These are phyloP conservation scores for Acrocyrtus sp. DNA, from an alignment of 2,888 invertebrate species.

Conservation along the genomic window DNA sequence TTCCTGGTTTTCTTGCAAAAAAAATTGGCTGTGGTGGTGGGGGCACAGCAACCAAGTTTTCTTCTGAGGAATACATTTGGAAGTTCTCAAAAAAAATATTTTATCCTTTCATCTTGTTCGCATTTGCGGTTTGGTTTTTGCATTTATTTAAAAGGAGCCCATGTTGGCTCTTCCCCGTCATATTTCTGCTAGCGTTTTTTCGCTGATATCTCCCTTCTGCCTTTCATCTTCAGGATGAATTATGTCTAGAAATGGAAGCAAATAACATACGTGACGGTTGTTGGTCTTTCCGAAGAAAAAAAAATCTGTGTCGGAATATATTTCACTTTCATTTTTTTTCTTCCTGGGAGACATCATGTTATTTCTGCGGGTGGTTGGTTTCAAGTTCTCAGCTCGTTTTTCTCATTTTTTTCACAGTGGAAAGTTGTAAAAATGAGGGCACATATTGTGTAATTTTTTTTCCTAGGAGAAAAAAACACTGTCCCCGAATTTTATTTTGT, in stretches of 20 bases:
- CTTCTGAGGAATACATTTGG: slow-evolving; percentile 6
- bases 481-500: no score
- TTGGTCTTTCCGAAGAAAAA: no score
- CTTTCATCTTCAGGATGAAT: slow-evolving; percentile 26
- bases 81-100: slow-evolving; percentile 21
- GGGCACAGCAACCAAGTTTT: neutral
- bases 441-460: slow-evolving; percentile 29
- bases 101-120: slow-evolving; percentile 35
- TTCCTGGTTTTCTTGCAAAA: no score
- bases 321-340: slow-evolving; percentile 31
- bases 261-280: slow-evolving; percentile 27
- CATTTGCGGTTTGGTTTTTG: neutral
- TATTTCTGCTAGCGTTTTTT: neutral
- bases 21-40: slow-evolving; percentile 4
- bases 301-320: slow-evolving; percentile 30
- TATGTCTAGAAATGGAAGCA: slow-evolving; percentile 21
- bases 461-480: no score
- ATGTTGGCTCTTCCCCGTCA: neutral
- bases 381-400: slow-evolving; percentile 23
- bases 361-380: slow-evolving; percentile 26
- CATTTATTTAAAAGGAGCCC: no score
- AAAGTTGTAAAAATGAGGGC: slow-evolving; percentile 27
- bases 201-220: slow-evolving; percentile 26
- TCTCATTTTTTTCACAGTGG: slow-evolving; percentile 1
- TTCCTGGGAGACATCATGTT: slow-evolving; percentile 8